phyloP scores from a whole-genome alignment of 2,888 invertebrate genomes.

The Unio pictorum region DNA sequence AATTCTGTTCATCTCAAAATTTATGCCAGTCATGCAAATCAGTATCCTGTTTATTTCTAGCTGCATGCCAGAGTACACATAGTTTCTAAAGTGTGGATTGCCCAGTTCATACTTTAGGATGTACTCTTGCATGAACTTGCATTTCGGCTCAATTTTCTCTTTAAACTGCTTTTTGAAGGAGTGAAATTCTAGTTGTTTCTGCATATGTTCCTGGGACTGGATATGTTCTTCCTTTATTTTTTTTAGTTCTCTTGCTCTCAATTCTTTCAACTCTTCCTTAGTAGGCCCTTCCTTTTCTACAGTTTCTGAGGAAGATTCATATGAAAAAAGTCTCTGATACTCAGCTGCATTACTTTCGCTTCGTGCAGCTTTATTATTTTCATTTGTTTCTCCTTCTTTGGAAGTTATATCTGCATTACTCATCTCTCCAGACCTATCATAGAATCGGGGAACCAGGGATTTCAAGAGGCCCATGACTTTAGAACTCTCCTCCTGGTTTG shows the following conservation, averaged over 20 bases:
- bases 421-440: no score
- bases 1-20: not conserved
- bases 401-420: no score
- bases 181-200: constrained; percentile 10
- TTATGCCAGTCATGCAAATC: not conserved
- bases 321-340: no score
- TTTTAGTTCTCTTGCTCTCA: not conserved
- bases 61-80: not conserved
- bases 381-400: no score
- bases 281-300: no score
- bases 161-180: constrained; percentile 14
- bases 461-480: no score
- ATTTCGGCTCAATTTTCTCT: constrained; percentile 13
- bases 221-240: constrained; percentile 6
- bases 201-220: constrained; percentile 9
- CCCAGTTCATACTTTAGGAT: constrained; percentile 14
- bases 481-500: no score
- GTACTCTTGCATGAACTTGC: constrained; percentile 11
- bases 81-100: no score
- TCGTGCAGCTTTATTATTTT: no score
- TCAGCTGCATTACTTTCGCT: no score
- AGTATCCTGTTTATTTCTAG: constrained; percentile 3
- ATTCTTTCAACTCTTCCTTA: constrained; percentile 10
- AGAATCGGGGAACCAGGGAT: no score
- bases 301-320: no score